Conservation (phyloP, 2,888 invertebrate species). For the Tipula lateralis region DNA sequence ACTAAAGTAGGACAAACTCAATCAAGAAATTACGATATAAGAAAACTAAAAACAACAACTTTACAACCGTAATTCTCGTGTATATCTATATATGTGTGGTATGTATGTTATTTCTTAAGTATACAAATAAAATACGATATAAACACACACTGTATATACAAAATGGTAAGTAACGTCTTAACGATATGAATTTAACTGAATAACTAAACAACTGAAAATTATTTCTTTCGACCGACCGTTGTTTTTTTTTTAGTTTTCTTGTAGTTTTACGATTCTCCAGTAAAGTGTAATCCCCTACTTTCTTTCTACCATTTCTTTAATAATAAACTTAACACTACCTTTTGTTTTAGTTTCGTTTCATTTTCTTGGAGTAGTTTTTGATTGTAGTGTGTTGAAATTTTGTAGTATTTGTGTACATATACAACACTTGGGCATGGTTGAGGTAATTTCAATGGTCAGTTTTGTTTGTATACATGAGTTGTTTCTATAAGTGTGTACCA, state of each 20-base stretch:
- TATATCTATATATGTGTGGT: background rate
- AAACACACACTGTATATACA: background rate
- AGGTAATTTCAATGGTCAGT: background rate
- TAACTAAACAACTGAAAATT: slow-evolving; percentile 9
- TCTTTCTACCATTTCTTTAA: slow-evolving; percentile 19
- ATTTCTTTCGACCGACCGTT: slow-evolving; percentile 11
- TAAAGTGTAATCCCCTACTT: slow-evolving; percentile 19
- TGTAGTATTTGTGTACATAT: background rate
- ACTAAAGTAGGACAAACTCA: slow-evolving; percentile 11
- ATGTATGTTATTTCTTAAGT: background rate
- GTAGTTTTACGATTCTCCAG: background rate
- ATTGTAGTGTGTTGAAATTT: background rate
- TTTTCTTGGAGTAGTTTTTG: background rate
- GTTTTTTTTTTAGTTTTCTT: background rate
- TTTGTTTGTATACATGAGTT: background rate
- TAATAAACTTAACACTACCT: background rate
- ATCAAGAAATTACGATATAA: background rate
- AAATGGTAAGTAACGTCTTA: background rate
- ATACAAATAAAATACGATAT: background rate
- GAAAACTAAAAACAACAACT: background rate
- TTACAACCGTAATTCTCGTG: background rate
- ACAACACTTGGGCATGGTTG: background rate
- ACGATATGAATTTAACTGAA: slow-evolving; percentile 1
- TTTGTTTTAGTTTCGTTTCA: background rate
- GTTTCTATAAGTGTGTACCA: background rate